A percentile compares a stretch with the other conserved stretches of the same genome.
Conservation (phyloP, 2,797 vertebrate species). For the Hephaestus fuliginosus region DNA sequence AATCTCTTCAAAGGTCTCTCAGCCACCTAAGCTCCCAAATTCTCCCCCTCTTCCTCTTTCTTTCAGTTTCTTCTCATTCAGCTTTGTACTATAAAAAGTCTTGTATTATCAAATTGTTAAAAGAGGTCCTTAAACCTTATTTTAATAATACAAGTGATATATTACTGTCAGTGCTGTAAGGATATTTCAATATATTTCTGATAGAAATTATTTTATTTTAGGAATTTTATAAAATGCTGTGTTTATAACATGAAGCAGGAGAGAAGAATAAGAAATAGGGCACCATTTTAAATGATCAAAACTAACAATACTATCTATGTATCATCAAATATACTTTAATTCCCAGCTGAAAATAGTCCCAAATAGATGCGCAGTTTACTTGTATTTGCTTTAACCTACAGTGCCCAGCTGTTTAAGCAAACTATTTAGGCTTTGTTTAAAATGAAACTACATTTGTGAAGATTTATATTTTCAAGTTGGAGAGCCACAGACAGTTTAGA, state of each 20-base stretch:
- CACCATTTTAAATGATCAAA: not conserved
- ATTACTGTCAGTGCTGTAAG: accelerated
- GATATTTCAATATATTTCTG: not conserved
- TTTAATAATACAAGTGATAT: not conserved
- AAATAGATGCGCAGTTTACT: not conserved
- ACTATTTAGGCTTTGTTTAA: not conserved
- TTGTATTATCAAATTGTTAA: not conserved
- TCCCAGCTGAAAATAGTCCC: not conserved
- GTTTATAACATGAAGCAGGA: not conserved
- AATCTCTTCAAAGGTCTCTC: slow-evolving; percentile 67
- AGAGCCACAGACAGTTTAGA: not conserved
- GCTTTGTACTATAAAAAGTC: not conserved
- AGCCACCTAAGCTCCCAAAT: slow-evolving; percentile 4
- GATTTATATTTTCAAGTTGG: not conserved
- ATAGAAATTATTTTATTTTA: not conserved
- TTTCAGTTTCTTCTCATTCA: not conserved
- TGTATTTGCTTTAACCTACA: not conserved
- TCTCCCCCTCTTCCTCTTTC: not conserved
- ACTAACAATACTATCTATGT: not conserved
- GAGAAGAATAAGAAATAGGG: not conserved
- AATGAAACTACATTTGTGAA: not conserved
- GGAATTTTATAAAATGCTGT: not conserved
- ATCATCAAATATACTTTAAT: not conserved
- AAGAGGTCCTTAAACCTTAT: not conserved
- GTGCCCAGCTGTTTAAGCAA: not conserved